Evolutionary conservation across 2,797 vertebrate species (phyloP), one percentile per base, ranked within the genome.

Genomic region (Rhabdophis nuchalis): DNA sequence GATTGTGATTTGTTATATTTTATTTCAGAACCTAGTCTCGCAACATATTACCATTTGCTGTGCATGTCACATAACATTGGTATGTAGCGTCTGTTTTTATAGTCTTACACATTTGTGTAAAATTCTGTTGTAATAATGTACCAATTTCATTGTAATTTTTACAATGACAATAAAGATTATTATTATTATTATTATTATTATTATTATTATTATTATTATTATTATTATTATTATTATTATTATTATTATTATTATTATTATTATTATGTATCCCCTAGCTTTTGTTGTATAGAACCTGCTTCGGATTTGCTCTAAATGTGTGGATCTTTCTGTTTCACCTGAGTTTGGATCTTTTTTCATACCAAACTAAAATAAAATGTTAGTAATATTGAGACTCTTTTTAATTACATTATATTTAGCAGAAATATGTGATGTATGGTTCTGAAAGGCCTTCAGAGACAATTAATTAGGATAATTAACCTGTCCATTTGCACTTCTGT

Each of bases 1-100:
- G 41, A 54, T 41, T 25, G 72, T 60, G n/a, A 46, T 88, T 93
- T 57, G 36, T 2, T 29, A 18, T 90, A 32, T 56, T 64, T 54
- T 90, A 94, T 96, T 97, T 10, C 94, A 99, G 99, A 97, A 90
- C 99, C 99, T 88, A 98, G 98, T 58, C 97, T 99, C 93, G 98
- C 98, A 16, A 97, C 98, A 0, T 99, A 97, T 2, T 85, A 97
- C 91, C 97, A 99, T 94, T 12, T 99, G 90, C 95, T 99, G 90
- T 86, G 5, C 0, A 54, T 98, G 46, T 98, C 98, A 90, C 98
- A 97, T 95, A 98, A 86, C 96, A 0, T 95, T 11, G 98, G 99
- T 99, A 97, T 0, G 98, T 98, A 91, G 29, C 0, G 6, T 2
- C 0, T 92, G 32, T 50, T 54, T 87, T 46, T 36, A 25, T 60